These are phyloP conservation scores for Apodemus agrarius DNA, from an alignment of 2,797 vertebrate species.

Conservation along the genomic window DNA sequence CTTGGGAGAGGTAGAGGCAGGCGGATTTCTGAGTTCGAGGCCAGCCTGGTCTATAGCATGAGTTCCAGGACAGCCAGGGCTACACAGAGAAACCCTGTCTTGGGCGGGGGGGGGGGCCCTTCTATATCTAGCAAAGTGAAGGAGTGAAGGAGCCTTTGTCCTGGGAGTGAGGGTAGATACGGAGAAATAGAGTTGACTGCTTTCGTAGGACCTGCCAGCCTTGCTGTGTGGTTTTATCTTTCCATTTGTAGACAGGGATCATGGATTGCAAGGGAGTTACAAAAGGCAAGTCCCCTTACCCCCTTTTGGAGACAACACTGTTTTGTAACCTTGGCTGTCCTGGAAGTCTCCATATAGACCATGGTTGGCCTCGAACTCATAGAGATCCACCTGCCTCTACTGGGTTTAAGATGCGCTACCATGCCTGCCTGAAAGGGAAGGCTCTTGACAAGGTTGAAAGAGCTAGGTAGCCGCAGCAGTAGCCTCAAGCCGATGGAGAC, in stretches of 20 bases:
- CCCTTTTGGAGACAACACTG: not conserved
- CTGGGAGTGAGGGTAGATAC: not conserved
- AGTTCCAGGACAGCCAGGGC: too few relatives aligned
- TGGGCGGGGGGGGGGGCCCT: not conserved
- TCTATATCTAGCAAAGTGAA: not conserved
- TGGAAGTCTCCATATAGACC: not conserved
- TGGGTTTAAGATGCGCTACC: not conserved
- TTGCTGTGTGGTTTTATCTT: not conserved
- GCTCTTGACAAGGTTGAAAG: not conserved
- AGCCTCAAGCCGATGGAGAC: not conserved
- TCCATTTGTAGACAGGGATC: not conserved
- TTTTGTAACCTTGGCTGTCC: not conserved
- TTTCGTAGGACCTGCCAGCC: not conserved
- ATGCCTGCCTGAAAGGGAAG: not conserved
- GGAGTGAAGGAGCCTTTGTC: not conserved
- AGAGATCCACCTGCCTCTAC: not conserved
- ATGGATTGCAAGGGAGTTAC: not conserved
- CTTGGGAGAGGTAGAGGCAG: too few relatives aligned
- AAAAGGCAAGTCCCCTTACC: not conserved
- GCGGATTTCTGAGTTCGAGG: too few relatives aligned
- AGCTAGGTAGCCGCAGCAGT: not conserved
- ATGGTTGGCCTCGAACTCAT: not conserved
- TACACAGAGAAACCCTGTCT: too few relatives aligned
- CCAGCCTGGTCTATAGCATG: too few relatives aligned
- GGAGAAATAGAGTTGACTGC: not conserved